These are phyloP conservation scores for Meandrusa payeni DNA, from an alignment of 2,888 invertebrate genomes.

Conservation along the genomic window DNA sequence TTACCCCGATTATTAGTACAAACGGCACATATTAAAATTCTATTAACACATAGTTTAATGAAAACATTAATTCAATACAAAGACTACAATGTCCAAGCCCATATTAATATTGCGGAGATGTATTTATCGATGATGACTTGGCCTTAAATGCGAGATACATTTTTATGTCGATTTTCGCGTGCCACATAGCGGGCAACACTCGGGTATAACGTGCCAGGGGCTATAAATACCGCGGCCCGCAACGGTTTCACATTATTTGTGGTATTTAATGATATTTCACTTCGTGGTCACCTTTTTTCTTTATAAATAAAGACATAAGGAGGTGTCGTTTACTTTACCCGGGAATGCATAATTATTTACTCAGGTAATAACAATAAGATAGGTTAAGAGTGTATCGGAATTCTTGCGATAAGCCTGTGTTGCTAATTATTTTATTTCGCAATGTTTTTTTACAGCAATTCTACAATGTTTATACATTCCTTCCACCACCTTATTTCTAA, in stretches of 20 bases:
- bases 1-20: too few relatives aligned
- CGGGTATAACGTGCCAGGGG: constrained; percentile 32
- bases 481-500: too few relatives aligned
- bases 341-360: constrained; percentile 16
- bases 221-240: constrained; percentile 30
- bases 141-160: constrained; percentile 24
- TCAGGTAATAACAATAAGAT: constrained; percentile 23
- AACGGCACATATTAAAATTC: too few relatives aligned
- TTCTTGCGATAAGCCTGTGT: constrained; percentile 17
- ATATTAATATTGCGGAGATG: too few relatives aligned
- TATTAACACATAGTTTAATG: too few relatives aligned
- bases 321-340: constrained; percentile 26
- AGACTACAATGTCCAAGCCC: too few relatives aligned
- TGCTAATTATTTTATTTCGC: constrained; percentile 10
- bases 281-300: constrained; percentile 23
- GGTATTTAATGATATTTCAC: constrained; percentile 34
- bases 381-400: constrained; percentile 17
- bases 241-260: constrained; percentile 33
- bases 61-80: too few relatives aligned
- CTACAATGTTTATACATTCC: neutral
- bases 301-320: constrained; percentile 27
- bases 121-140: too few relatives aligned
- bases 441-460: neutral
- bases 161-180: constrained; percentile 34
- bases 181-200: constrained; percentile 29